A percentile compares a stretch with the other conserved stretches of the same genome.
Conservation (phyloP, 2,888 invertebrate genomes). For the Calliopum simillimum region DNA sequence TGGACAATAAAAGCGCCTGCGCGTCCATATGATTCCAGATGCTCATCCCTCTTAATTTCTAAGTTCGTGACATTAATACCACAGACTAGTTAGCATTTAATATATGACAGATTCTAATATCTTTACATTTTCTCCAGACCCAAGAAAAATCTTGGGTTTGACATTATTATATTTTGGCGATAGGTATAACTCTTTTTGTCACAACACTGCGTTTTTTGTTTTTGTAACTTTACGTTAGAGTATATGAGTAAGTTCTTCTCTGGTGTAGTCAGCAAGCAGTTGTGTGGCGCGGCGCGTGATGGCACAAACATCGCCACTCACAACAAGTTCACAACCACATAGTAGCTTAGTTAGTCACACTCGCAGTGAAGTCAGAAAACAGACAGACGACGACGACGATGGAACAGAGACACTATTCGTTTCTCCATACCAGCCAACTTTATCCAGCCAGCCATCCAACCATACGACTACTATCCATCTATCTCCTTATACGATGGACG, state of each 20-base stretch:
- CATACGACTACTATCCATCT: background rate
- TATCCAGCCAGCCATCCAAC: constrained; percentile 11
- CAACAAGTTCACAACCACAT: constrained; percentile 37
- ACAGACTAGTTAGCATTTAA: too few species aligned
- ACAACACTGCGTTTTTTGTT: background rate
- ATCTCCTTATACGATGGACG: constrained; percentile 3
- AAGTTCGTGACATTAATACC: too few species aligned
- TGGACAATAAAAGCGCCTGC: too few species aligned
- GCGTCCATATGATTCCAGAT: too few species aligned
- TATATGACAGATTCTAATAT: too few species aligned
- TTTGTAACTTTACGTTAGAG: background rate
- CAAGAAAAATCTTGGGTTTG: constrained; percentile 17
- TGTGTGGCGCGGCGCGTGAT: constrained; percentile 25
- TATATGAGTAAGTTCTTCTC: constrained; percentile 28
- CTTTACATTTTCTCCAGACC: too few species aligned
- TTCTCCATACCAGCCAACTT: background rate
- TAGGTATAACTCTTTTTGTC: constrained; percentile 12
- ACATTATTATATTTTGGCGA: constrained; percentile 8
- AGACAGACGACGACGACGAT: background rate
- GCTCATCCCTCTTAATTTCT: too few species aligned
- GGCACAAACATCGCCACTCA: constrained; percentile 30
- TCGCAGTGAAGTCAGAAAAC: constrained; percentile 22
- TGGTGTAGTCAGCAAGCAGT: constrained; percentile 2
- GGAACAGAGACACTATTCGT: background rate
- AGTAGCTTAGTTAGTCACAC: constrained; percentile 33